phyloP scores from a whole-genome alignment of 2,888 invertebrate species.

The Leptopilina myrica region DNA sequence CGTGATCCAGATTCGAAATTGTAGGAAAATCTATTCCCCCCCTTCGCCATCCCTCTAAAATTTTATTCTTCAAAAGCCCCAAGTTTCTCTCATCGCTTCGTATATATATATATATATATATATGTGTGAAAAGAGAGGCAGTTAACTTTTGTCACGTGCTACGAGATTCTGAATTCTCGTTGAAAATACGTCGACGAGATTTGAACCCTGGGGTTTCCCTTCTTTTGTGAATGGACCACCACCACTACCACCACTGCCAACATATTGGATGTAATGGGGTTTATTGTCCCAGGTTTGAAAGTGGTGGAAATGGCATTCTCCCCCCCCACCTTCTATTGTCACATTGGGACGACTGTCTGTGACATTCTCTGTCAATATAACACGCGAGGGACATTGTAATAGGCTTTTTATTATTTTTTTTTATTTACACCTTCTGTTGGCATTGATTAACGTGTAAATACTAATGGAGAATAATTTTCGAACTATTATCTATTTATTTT shows the following conservation, averaged over 20 bases:
- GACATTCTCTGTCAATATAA: not conserved
- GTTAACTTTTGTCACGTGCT: constrained; percentile 36
- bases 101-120: no score
- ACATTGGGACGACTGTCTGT: not conserved
- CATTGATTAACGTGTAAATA: no score
- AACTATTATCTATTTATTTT: no score
- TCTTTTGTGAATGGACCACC: constrained; percentile 32
- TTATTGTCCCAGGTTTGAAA: constrained; percentile 9
- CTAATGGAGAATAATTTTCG: no score
- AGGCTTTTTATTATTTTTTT: no score
- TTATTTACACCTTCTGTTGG: no score
- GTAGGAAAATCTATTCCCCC: not conserved
- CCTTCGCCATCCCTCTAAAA: not conserved
- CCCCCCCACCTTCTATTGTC: not conserved
- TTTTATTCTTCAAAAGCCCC: not conserved
- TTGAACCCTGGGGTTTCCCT: constrained; percentile 1
- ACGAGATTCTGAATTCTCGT: constrained; percentile 14
- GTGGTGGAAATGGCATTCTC: not conserved
- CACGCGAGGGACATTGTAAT: not conserved
- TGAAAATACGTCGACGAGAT: constrained; percentile 3
- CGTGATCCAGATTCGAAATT: constrained; percentile 23
- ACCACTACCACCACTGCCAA: not conserved
- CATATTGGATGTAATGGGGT: constrained; percentile 13
- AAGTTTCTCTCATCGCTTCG: not conserved
- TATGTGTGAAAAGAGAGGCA: constrained; percentile 6